Percentiles rank a stretch among this genome's conserved stretches.
Evolutionary conservation across 2,797 vertebrate genomes (phyloP).

Genomic region (Morelia viridis): DNA sequence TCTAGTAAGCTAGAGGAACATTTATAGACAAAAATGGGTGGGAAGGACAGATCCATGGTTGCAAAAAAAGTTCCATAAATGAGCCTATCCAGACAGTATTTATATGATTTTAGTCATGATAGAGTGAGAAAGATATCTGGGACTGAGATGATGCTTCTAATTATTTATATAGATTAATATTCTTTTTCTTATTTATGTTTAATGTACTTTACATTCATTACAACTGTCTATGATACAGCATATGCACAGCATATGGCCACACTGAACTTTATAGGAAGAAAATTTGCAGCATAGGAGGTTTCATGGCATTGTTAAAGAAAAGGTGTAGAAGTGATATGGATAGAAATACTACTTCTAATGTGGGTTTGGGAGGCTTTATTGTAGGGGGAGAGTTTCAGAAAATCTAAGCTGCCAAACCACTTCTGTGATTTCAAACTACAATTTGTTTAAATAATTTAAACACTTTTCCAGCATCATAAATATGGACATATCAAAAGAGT

Average conservation of each 20-base stretch:
- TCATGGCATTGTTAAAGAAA: slow-evolving; percentile 11
- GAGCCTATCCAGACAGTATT: too few relatives aligned
- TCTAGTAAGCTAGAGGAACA: background rate
- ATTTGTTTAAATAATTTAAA: background rate
- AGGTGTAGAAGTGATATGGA: too few relatives aligned
- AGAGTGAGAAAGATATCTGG: background rate
- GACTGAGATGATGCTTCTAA: background rate
- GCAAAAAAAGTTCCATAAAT: background rate
- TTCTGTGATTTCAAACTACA: slow-evolving; percentile 17
- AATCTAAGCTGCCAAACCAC: slow-evolving; percentile 23
- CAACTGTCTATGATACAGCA: background rate
- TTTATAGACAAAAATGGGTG: background rate
- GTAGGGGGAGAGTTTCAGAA: background rate
- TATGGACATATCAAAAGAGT: background rate
- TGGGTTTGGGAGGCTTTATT: background rate
- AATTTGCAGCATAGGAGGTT: slow-evolving; percentile 18
- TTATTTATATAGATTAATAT: slow-evolving; percentile 46
- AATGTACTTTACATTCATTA: slow-evolving; percentile 35
- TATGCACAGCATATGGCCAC: slow-evolving; percentile 32
- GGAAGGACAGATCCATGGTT: background rate
- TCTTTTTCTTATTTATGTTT: slow-evolving; percentile 22
- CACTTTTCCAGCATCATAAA: background rate
- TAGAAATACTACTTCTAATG: slow-evolving; percentile 43
- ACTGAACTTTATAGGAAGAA: slow-evolving; percentile 48
- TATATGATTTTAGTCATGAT: background rate